phyloP scores from a whole-genome alignment of 1,140 invertebrate genomes.

The Tetramorium parvispinum region DNA sequence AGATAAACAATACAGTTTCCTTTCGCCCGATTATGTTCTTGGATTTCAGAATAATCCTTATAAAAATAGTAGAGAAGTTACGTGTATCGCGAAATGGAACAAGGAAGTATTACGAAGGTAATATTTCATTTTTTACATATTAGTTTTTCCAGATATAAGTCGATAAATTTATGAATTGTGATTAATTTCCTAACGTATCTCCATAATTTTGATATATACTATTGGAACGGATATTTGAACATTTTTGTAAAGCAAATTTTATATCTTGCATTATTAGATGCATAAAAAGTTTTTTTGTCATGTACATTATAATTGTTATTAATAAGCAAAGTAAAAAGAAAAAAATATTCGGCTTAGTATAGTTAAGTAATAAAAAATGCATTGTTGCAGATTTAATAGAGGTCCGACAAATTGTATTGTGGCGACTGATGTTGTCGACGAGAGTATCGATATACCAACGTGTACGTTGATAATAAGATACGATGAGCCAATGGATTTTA shows the following conservation, averaged over 20 bases:
- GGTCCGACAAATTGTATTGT: constrained; percentile 91
- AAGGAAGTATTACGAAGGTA: constrained; percentile 87
- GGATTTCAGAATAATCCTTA: constrained; percentile 87
- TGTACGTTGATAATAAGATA: constrained; percentile 94
- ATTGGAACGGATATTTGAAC: constrained; percentile 1
- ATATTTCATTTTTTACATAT: constrained; percentile 23
- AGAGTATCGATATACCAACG: constrained; percentile 94
- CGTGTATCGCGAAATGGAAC: constrained; percentile 87
- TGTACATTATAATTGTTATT: neutral
- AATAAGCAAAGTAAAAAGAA: neutral
- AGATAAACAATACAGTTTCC: constrained; percentile 85
- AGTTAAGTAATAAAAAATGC: constrained; percentile 16
- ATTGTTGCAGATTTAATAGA: constrained; percentile 86
- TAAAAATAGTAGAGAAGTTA: constrained; percentile 86
- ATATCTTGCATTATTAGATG: neutral
- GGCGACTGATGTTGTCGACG: constrained; percentile 93
- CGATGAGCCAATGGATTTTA: constrained; percentile 89
- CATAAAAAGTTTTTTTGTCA: neutral
- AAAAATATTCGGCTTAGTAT: constrained; percentile 10
- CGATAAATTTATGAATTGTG: neutral
- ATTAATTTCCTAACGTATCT: neutral
- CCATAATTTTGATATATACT: constrained; percentile 7
- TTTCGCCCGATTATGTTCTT: constrained; percentile 91
- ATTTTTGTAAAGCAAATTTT: neutral
- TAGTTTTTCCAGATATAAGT: neutral